A percentile compares a stretch with the other conserved stretches of the same genome.
Conservation (phyloP, 2,113 vertebrate genomes). For the Spheniscus mendiculus region DNA sequence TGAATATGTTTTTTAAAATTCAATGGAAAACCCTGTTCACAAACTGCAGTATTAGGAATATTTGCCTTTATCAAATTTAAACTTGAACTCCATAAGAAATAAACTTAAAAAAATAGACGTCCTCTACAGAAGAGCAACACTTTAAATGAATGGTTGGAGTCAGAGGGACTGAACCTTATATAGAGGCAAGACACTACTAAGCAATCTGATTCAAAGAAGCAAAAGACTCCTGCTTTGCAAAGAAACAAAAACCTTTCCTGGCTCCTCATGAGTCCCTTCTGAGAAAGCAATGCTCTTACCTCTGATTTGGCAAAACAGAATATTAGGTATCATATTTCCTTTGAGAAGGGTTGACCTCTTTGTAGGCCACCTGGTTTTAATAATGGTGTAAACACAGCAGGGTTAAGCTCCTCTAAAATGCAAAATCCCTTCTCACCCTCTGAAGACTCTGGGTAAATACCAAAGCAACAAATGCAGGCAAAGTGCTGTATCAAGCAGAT, state of each 20-base stretch:
- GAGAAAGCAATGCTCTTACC: not conserved
- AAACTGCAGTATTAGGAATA: conserved; percentile 3
- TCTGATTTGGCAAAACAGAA: not conserved
- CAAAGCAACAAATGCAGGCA: not conserved
- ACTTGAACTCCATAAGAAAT: not conserved
- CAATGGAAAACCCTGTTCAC: not conserved
- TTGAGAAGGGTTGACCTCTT: not conserved
- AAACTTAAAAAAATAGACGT: not conserved
- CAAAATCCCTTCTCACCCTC: not conserved
- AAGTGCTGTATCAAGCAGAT: not conserved
- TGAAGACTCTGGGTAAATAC: not conserved
- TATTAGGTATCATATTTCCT: not conserved
- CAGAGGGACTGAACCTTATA: not conserved
- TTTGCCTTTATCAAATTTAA: not conserved
- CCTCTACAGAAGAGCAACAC: not conserved
- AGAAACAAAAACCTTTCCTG: not conserved
- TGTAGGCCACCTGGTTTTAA: not conserved
- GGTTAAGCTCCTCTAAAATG: not conserved
- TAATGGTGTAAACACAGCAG: not conserved
- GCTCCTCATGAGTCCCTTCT: not conserved
- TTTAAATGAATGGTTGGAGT: not conserved
- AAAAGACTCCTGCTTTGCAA: not conserved
- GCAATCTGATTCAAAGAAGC: not conserved
- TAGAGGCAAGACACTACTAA: not conserved
- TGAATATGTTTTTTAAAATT: not conserved